These are phyloP conservation scores for Mythimna pallens DNA, from an alignment of 2,888 invertebrate genomes.

Conservation along the genomic window DNA sequence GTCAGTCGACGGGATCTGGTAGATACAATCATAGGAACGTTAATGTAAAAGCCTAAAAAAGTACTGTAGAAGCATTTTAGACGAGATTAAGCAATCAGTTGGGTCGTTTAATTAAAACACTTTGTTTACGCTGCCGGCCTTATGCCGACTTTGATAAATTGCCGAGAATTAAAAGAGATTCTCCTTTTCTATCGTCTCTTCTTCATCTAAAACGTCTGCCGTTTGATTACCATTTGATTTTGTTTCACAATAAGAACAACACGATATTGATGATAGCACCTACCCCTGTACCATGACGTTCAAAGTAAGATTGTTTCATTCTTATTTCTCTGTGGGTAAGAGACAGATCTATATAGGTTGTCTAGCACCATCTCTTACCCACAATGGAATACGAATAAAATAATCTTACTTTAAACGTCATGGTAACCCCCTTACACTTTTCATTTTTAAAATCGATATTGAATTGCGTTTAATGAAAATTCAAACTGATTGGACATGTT, in stretches of 20 bases:
- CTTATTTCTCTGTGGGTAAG: too few species aligned
- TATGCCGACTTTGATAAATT: constrained; percentile 78
- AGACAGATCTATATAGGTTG: too few species aligned
- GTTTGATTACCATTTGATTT: constrained; percentile 47
- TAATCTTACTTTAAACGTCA: too few species aligned
- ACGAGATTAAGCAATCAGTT: constrained; percentile 78
- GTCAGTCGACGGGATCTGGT: constrained; percentile 1
- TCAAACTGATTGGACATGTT: too few species aligned
- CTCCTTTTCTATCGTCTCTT: constrained; percentile 64
- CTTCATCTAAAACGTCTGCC: constrained; percentile 53
- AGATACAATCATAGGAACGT: constrained; percentile 38
- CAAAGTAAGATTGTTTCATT: too few species aligned
- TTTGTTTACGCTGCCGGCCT: constrained; percentile 75
- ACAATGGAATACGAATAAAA: too few species aligned
- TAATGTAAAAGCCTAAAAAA: constrained; percentile 56
- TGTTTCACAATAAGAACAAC: constrained; percentile 18
- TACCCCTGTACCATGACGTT: too few species aligned
- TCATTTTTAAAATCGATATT: too few species aligned
- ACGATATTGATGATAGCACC: constrained; percentile 21
- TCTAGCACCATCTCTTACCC: too few species aligned
- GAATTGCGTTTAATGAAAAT: too few species aligned
- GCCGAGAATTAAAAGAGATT: constrained; percentile 71
- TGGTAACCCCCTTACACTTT: too few species aligned
- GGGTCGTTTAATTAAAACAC: constrained; percentile 79
- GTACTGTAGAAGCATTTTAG: constrained; percentile 66